phyloP scores from a whole-genome alignment of 2,797 vertebrate genomes.

The Astyanax mexicanus region DNA sequence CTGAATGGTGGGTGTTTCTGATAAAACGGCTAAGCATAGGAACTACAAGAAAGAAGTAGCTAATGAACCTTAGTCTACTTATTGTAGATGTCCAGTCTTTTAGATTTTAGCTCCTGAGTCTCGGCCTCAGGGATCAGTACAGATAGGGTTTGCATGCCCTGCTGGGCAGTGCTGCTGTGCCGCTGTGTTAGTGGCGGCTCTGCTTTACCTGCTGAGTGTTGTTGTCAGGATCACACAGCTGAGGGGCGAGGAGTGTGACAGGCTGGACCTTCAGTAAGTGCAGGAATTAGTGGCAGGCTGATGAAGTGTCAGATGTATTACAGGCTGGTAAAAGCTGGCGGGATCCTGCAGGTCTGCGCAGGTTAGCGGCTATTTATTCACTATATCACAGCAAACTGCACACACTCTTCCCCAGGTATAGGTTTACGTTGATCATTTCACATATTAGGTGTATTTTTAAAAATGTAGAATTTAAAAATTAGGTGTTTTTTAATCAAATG shows the following conservation, averaged over 20 bases:
- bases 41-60: no score
- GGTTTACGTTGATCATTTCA: no score
- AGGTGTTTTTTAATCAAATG: no score
- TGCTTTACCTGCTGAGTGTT: neutral
- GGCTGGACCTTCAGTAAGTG: neutral
- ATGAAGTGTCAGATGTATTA: neutral
- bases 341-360: neutral
- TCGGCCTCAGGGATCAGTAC: neutral
- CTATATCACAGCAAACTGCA: neutral
- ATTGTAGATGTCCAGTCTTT: no score
- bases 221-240: neutral
- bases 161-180: neutral
- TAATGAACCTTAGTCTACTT: no score
- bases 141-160: no score
- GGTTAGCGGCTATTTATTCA: neutral
- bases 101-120: no score
- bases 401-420: neutral
- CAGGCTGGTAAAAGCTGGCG: neutral
- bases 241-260: neutral
- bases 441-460: no score
- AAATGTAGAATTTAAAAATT: no score
- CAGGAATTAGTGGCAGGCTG: neutral
- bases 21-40: no score
- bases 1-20: no score
- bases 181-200: no score